Base-by-base conservation (phyloP, 2,113 vertebrate genomes). In the Nannobrachium achirus region DNA sequence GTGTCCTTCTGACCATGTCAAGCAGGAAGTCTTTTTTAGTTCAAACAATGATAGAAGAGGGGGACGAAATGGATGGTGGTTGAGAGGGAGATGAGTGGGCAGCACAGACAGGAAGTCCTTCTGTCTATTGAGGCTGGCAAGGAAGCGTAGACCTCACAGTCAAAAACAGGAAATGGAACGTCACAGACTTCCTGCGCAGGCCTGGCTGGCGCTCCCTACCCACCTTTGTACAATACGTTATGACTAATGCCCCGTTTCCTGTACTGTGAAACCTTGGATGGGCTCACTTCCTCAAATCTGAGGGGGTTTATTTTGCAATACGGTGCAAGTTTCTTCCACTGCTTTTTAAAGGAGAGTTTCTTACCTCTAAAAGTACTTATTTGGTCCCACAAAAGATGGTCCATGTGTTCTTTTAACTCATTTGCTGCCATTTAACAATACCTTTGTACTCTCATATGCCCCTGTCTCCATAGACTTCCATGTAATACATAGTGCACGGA, bases 171-270 rank as follows among this genome's bases (percentile, higher is more conserved):
- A 90, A 88, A 78, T 77, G 76, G 71, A 69, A 78, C 58, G 53
- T 58, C 74, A 76, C 75, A 50, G 76, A 61, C 62, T 85, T 88
- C 80, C 88, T 78, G 78, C 33, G 45, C 48, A 45, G 63, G 51
- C 9, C 19, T 51, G 33, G 33, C 55, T 18, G 14, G 40, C 42
- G 25, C 15, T 11, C 33, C 15, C 58, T 16, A 25, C 56, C 25
- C 25, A 33, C 25, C 25, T 33, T 33, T 33, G 25, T 33, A 33
- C 25, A 33, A 33, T 73, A 59, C 68, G 67, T 78, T 48, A 81
- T 88, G 86, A 88, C 75, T 80, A 75, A 81, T 85, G 68, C 79
- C 78, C 56, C 6, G 48, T 77, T 86, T 88, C 86, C 88, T 82
- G 62, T 82, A 16, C 52, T 77, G 67, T 52, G 42, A 53, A 71